A percentile compares a stretch with the other conserved stretches of the same genome.
Evolutionary conservation across 64 coral and sea anemone genomes (phyloP).

Genomic region (Orbicella faveolata): DNA sequence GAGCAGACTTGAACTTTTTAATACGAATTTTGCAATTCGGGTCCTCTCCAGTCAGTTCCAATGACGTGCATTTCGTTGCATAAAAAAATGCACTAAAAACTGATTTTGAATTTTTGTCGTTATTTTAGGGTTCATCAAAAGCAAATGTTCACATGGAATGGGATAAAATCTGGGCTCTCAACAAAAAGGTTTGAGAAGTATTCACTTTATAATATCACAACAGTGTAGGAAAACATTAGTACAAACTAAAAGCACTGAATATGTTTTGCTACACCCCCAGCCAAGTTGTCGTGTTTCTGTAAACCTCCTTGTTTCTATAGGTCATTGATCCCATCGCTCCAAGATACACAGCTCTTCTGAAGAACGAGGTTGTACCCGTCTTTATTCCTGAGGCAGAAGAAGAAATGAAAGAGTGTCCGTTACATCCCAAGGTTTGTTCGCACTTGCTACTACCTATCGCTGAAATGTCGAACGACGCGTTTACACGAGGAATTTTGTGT

Average conservation of each 20-base stretch:
- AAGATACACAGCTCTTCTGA: slow-evolving; percentile 90
- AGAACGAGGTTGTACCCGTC: slow-evolving; percentile 61
- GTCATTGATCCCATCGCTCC: slow-evolving; percentile 96
- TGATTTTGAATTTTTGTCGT: neutral
- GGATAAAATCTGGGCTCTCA: slow-evolving; percentile 99
- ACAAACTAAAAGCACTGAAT: no score
- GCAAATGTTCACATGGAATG: slow-evolving; percentile 99
- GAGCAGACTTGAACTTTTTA: no score
- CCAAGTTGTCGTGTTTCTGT: neutral
- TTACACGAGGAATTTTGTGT: neutral
- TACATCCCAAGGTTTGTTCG: slow-evolving; percentile 86
- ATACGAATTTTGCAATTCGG: no score
- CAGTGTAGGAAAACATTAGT: neutral
- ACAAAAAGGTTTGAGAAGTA: slow-evolving; percentile 76
- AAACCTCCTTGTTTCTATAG: slow-evolving; percentile 2
- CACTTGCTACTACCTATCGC: no score
- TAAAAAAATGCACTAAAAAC: no score
- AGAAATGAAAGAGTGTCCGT: slow-evolving; percentile 60
- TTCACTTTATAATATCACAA: neutral
- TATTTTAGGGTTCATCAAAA: slow-evolving; percentile 81
- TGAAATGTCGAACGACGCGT: neutral
- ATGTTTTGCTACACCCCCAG: neutral
- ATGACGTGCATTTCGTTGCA: no score
- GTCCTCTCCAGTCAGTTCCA: no score
- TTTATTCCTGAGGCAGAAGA: slow-evolving; percentile 63